Conservation (phyloP, 2,888 invertebrate genomes). For the Epinotia brunnichana region DNA sequence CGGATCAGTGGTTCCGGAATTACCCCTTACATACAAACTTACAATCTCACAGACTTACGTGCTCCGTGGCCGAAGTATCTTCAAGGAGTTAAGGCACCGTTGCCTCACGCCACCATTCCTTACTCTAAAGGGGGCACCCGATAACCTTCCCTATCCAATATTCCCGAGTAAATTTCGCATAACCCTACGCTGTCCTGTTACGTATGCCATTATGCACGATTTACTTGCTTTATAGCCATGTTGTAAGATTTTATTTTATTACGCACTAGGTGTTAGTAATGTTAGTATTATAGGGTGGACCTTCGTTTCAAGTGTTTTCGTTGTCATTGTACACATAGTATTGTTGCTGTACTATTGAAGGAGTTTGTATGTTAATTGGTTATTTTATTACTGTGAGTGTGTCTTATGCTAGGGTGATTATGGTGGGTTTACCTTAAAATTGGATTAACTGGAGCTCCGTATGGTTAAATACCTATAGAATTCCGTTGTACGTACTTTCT, state of each 20-base stretch:
- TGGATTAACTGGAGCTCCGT: too few species aligned
- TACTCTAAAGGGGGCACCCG: slow-evolving; percentile 64
- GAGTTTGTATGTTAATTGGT: too few species aligned
- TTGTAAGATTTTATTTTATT: slow-evolving; percentile 24
- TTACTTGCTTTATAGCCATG: slow-evolving; percentile 12
- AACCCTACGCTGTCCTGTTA: slow-evolving; percentile 40
- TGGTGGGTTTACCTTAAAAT: too few species aligned
- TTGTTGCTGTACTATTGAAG: too few species aligned
- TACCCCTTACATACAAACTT: too few species aligned
- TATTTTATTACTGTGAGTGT: too few species aligned
- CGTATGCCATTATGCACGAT: slow-evolving; percentile 44
- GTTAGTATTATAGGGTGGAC: too few species aligned
- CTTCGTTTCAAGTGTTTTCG: neutral
- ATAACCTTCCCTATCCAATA: slow-evolving; percentile 63
- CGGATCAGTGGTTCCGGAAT: too few species aligned
- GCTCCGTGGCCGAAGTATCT: slow-evolving; percentile 40
- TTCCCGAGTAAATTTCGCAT: slow-evolving; percentile 63
- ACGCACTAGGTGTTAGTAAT: slow-evolving; percentile 5
- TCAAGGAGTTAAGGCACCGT: slow-evolving; percentile 55
- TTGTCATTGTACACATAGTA: neutral
- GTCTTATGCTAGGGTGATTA: too few species aligned
- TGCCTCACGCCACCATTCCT: slow-evolving; percentile 56
- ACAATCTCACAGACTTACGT: too few species aligned
- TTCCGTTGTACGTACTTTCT: too few species aligned
- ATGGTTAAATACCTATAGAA: too few species aligned